Evolutionary conservation across 2,888 invertebrate species (phyloP).

Genomic region (Phengaris arion): DNA sequence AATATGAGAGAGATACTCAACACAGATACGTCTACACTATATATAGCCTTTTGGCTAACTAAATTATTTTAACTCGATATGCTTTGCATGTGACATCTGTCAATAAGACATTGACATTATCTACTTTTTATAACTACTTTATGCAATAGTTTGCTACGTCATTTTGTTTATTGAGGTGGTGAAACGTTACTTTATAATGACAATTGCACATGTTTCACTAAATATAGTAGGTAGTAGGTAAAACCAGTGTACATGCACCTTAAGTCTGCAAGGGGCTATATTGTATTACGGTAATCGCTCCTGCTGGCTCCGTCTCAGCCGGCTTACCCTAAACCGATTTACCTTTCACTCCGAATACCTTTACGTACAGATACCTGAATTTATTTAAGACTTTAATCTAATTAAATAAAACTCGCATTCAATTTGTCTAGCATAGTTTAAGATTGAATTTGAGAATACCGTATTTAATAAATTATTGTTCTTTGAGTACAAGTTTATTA

Average conservation of each 20-base stretch:
- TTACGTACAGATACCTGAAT: background rate
- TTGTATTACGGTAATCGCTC: slow-evolving; percentile 72
- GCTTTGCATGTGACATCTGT: too few relatives aligned
- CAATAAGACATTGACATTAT: too few relatives aligned
- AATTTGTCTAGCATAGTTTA: slow-evolving; percentile 3
- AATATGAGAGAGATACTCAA: too few relatives aligned
- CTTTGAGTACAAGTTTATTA: too few relatives aligned
- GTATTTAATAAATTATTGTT: background rate
- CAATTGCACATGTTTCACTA: too few relatives aligned
- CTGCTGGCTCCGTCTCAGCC: slow-evolving; percentile 54
- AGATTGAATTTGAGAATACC: background rate
- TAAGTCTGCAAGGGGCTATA: slow-evolving; percentile 42
- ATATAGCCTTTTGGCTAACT: too few relatives aligned
- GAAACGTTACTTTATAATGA: background rate
- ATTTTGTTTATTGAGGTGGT: too few relatives aligned
- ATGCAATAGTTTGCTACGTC: too few relatives aligned
- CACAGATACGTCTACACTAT: too few relatives aligned
- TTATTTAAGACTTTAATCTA: background rate
- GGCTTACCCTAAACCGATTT: slow-evolving; percentile 51
- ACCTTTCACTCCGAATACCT: slow-evolving; percentile 55
- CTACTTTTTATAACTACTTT: too few relatives aligned
- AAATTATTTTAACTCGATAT: too few relatives aligned
- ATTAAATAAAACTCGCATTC: slow-evolving; percentile 33
- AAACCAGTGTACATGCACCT: background rate
- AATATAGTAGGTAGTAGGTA: background rate